Evolutionary conservation across 2,797 vertebrate genomes (phyloP).

Genomic region (Labroides dimidiatus): DNA sequence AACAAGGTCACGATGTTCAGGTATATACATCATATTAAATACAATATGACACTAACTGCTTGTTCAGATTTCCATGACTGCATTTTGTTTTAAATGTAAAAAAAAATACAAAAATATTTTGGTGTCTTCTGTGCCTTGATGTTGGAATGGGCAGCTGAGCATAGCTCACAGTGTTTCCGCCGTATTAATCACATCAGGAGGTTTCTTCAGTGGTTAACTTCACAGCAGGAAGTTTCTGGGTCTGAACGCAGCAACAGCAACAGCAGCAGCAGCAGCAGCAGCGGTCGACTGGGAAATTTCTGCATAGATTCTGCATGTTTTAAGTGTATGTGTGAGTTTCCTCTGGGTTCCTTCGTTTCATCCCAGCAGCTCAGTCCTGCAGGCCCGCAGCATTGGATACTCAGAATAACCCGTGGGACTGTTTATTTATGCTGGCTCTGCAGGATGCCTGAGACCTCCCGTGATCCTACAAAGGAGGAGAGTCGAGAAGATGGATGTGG

Average conservation of each 20-base stretch:
- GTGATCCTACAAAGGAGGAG: constrained; percentile 15
- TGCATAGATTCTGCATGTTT: constrained; percentile 39
- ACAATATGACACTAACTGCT: too few species aligned
- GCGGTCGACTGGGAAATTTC: constrained; percentile 18
- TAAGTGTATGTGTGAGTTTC: constrained; percentile 18
- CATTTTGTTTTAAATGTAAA: not conserved
- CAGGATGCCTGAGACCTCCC: constrained; percentile 11
- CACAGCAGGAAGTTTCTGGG: constrained; percentile 21
- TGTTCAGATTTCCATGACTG: too few species aligned
- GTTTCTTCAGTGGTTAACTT: constrained; percentile 30
- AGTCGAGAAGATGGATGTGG: constrained; percentile 25
- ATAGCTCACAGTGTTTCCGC: constrained; percentile 29
- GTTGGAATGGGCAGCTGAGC: not conserved
- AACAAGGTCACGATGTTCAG: too few species aligned
- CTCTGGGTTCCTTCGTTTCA: constrained; percentile 25
- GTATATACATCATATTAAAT: too few species aligned
- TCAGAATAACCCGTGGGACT: constrained; percentile 49
- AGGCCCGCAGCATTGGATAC: constrained; percentile 49
- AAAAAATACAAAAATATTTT: not conserved
- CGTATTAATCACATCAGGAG: constrained; percentile 41
- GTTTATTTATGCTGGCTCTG: constrained; percentile 48
- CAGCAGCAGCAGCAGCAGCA: constrained; percentile 16
- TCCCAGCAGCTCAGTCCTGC: constrained; percentile 38
- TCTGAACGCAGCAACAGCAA: constrained; percentile 34
- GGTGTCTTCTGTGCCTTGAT: not conserved